Evolutionary conservation across 2,113 vertebrate species (phyloP).

Genomic region (Falcunculus frontatus): DNA sequence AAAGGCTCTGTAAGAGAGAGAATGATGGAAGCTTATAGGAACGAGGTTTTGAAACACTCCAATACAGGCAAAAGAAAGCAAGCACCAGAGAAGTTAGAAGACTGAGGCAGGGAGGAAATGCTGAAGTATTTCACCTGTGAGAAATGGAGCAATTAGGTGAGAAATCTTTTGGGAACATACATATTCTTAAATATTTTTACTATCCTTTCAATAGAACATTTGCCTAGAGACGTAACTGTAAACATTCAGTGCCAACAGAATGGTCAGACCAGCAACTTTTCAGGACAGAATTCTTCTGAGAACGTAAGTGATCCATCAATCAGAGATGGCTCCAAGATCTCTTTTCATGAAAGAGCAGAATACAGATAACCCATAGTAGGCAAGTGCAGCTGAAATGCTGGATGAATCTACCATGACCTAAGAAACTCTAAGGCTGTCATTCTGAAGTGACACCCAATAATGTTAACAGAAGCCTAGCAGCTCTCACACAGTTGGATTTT

Average conservation of each 20-base stretch:
- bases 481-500: not conserved
- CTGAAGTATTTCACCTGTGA: not conserved
- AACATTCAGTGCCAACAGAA: not conserved
- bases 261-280: not conserved
- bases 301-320: rapidly evolving
- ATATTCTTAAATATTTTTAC: not conserved
- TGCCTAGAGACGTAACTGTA: not conserved
- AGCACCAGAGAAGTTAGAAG: not conserved
- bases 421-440: not conserved
- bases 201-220: not conserved
- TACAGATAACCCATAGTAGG: not conserved
- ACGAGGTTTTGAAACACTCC: not conserved
- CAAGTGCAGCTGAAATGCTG: not conserved
- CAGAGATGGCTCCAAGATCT: not conserved
- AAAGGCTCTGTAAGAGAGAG: not conserved
- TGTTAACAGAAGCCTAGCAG: not conserved
- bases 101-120: not conserved
- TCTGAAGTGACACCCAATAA: not conserved
- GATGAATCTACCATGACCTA: not conserved
- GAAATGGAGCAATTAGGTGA: not conserved
- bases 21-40: not conserved
- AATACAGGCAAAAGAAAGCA: not conserved
- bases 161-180: not conserved
- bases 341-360: not conserved
- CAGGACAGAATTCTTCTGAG: not conserved